Conservation (phyloP, 2,113 vertebrate genomes). For the Cepphus grylle region DNA sequence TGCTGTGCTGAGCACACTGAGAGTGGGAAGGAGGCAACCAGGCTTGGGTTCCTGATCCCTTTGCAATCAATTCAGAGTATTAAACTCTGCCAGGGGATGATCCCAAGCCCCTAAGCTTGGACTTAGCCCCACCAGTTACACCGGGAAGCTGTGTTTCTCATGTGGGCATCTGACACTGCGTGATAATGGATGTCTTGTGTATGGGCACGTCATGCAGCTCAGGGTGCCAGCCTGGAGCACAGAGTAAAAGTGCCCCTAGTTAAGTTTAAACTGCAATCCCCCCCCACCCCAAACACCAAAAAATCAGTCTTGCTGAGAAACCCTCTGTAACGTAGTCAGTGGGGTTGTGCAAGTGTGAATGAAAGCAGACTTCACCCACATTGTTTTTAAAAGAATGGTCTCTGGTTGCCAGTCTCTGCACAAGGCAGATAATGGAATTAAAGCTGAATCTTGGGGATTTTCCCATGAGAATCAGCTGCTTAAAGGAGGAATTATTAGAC, state of each 20-base stretch:
- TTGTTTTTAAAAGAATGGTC: background rate
- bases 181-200: background rate
- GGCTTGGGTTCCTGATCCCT: background rate
- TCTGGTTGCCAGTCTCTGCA: background rate
- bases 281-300: background rate
- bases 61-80: background rate
- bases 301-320: background rate
- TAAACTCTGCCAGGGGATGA: background rate
- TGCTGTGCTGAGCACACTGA: background rate
- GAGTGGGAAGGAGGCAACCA: background rate
- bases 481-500: slow-evolving; percentile 3
- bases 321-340: background rate
- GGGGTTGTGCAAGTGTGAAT: background rate
- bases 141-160: fast-evolving
- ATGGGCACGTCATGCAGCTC: background rate
- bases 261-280: background rate
- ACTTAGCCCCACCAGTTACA: background rate
- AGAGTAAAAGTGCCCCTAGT: background rate
- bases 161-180: background rate
- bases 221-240: background rate
- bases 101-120: background rate
- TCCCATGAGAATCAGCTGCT: background rate
- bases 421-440: background rate
- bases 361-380: background rate
- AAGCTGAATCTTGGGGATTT: background rate